Evolutionary conservation across 2,113 vertebrate genomes (phyloP).

Genomic region (Nematolebias whitei): DNA sequence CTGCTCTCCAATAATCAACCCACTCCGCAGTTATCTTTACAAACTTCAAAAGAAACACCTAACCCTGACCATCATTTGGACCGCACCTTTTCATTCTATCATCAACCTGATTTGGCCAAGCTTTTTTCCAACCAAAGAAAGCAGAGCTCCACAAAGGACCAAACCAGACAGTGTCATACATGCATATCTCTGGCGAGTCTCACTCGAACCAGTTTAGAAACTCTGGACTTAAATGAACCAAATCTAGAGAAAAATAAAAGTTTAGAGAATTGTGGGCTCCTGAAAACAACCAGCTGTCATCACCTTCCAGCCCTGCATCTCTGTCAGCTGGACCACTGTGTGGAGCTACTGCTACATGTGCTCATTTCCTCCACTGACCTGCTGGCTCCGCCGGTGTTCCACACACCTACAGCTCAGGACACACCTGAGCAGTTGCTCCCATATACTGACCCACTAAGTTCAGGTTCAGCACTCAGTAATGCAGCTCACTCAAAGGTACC

Average conservation of each 20-base stretch:
- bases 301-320: conserved; percentile 30
- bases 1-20: neutral
- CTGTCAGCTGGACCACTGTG: conserved; percentile 50
- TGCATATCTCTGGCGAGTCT: neutral
- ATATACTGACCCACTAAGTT: neutral
- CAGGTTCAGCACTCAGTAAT: neutral
- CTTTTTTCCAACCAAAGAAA: neutral
- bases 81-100: neutral
- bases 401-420: no score
- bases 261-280: neutral
- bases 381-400: conserved; percentile 37
- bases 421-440: neutral
- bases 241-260: neutral
- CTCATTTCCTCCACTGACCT: conserved; percentile 67
- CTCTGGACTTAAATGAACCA: neutral
- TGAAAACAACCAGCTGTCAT: neutral
- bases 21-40: neutral
- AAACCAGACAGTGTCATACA: conserved; percentile 9
- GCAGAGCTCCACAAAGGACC: neutral
- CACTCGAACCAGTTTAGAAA: neutral
- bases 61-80: conserved; percentile 8
- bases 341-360: conserved; percentile 63
- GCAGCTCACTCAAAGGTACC: neutral
- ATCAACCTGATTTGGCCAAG: neutral
- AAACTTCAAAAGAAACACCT: neutral